Conservation (phyloP, 1,140 invertebrate genomes). For the Pachypsylla venusta region DNA sequence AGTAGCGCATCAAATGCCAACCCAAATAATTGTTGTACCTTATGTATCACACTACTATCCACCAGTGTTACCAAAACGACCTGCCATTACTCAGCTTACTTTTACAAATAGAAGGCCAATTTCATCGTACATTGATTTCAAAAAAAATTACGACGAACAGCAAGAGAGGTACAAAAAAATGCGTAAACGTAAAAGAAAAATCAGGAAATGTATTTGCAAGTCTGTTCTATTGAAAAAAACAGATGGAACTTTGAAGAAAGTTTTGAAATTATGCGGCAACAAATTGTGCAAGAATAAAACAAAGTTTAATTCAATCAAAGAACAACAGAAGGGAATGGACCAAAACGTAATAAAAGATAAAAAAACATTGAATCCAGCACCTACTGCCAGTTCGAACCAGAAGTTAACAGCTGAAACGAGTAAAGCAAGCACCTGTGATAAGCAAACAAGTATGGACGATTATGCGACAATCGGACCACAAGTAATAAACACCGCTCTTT, state of each 20-base stretch:
- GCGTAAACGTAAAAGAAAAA: background rate
- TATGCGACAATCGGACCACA: too few relatives aligned
- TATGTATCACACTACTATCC: background rate
- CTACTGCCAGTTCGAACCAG: too few relatives aligned
- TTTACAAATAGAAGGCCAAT: background rate
- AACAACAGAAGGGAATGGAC: too few relatives aligned
- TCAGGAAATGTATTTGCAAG: background rate
- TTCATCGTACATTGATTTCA: background rate
- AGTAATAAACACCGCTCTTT: too few relatives aligned
- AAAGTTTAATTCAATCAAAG: background rate
- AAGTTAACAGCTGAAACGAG: too few relatives aligned
- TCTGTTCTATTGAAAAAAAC: background rate
- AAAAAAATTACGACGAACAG: background rate
- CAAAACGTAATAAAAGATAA: too few relatives aligned
- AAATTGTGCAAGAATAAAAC: background rate
- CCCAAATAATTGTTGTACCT: background rate
- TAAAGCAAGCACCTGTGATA: too few relatives aligned
- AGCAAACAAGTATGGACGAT: too few relatives aligned
- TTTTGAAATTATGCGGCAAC: background rate
- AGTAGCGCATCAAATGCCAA: too few relatives aligned
- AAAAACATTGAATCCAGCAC: too few relatives aligned
- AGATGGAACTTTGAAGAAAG: background rate
- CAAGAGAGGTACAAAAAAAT: background rate
- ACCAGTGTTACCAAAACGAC: background rate
- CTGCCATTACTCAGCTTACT: background rate